Base-by-base conservation (phyloP, 2,113 vertebrate species). In the Chinchilla lanigera region DNA sequence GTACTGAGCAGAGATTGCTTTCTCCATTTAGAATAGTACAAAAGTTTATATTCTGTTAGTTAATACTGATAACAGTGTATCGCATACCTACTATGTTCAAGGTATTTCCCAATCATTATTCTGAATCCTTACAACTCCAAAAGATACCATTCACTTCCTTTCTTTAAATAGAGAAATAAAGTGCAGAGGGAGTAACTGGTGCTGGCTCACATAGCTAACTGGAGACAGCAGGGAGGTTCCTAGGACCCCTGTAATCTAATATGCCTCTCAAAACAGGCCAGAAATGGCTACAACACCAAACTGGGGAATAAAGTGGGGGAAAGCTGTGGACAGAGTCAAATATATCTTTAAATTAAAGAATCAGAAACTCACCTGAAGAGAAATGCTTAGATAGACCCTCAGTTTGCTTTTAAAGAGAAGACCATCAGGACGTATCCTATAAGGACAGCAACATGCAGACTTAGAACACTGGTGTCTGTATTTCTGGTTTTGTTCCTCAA, bases 121-220 rank as follows among this genome's bases (percentile, higher is more conserved):
- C 44, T 88, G 50, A 77, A 14, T 80, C 47, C 56, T 77, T 63
- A 86, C 1, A 30, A 33, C 13, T 85, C 33, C 47, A 83, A 89
- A 52, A 63, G 24, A 33, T 30, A 52, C 12, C 26, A 41, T 67
- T 8, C 3, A 0, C 22, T 58, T 50, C 77, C 89, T 41, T 92
- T 89, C 17, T 85, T 26, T 26, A 65, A 61, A 52, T 41, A 26
- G 26, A 82, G 63, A 86, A 11, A 35, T 16, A 10, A 28, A 61
- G 9, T 33, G 8, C 35, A 38, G 84, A 50, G 54, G 38, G 20
- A 20, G 8, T 5, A 71, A 71, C n/a, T 52, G 19, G 28, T 33
- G 26, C 38, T 52, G 5, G 28, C 26, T 73, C 63, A 13, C 19
- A 0, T 0, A 2, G 71, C 33, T 5, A 73, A 54, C 20, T 41